These are phyloP conservation scores for Gordius sp. DNA, from an alignment of 2,888 invertebrate genomes.

Conservation along the genomic window DNA sequence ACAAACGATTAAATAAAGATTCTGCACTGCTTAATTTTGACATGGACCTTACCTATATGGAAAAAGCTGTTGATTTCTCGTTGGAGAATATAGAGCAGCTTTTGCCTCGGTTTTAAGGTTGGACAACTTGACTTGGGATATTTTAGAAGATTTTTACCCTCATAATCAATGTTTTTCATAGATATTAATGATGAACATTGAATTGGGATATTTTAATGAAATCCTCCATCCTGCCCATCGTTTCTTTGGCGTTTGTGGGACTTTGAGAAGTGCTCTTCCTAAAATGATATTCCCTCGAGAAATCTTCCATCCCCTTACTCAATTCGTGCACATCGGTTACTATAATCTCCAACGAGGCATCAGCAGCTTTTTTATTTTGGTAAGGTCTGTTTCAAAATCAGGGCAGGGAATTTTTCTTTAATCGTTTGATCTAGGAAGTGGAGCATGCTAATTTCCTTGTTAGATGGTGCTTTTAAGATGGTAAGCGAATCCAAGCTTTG, in stretches of 20 bases:
- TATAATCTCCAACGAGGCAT: conserved; percentile 78
- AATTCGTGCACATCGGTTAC: conserved; percentile 66
- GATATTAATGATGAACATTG: too few relatives aligned
- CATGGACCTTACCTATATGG: conserved; percentile 66
- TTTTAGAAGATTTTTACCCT: too few relatives aligned
- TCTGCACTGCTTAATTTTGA: conserved; percentile 70
- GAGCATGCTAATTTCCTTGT: conserved; percentile 64
- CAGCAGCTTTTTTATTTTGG: conserved; percentile 90
- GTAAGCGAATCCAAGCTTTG: conserved; percentile 56
- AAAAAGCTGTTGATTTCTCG: conserved; percentile 74
- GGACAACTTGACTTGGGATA: too few relatives aligned
- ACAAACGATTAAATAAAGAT: conserved; percentile 57
- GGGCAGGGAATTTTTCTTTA: conserved; percentile 57
- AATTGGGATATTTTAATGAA: conserved; percentile 55
- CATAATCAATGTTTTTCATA: too few relatives aligned
- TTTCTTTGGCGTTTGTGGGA: conserved; percentile 20
- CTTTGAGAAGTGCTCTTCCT: conserved; percentile 31
- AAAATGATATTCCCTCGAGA: conserved; percentile 51
- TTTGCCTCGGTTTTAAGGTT: too few relatives aligned
- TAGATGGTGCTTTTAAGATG: conserved; percentile 64
- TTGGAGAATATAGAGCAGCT: too few relatives aligned
- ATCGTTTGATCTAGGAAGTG: conserved; percentile 82
- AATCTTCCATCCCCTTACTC: conserved; percentile 81
- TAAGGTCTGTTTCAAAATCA: too few relatives aligned
- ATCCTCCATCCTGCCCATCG: conserved; percentile 35